Percentiles rank a stretch among this genome's conserved stretches.
These are phyloP conservation scores for Toxostoma redivivum DNA, from an alignment of 2,113 vertebrate genomes.

Conservation along the genomic window DNA sequence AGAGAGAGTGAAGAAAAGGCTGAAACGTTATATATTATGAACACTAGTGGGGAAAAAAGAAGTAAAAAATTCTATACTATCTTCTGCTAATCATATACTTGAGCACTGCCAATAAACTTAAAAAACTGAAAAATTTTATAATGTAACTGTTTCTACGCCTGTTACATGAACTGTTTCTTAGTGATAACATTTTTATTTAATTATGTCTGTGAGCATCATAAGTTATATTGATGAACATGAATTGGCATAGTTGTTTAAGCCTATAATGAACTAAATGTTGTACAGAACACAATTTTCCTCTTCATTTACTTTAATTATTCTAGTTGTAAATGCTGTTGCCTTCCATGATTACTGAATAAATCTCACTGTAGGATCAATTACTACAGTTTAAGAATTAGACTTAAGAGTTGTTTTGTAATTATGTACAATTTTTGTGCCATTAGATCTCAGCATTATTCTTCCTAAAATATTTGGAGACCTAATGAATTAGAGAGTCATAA, in stretches of 20 bases:
- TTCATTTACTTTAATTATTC: slow-evolving; percentile 76
- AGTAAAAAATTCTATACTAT: neutral
- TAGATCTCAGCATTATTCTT: slow-evolving; percentile 37
- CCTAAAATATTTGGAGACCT: slow-evolving; percentile 32
- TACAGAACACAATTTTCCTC: slow-evolving; percentile 72
- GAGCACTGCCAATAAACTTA: neutral
- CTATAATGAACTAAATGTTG: slow-evolving; percentile 70
- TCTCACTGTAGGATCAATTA: slow-evolving; percentile 67
- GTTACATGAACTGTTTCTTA: slow-evolving; percentile 31
- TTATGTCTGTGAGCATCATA: slow-evolving; percentile 61
- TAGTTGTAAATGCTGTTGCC: slow-evolving; percentile 61
- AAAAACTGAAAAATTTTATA: neutral
- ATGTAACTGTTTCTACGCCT: slow-evolving; percentile 26
- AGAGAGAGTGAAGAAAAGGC: neutral
- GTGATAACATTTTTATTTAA: slow-evolving; percentile 67
- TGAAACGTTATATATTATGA: neutral
- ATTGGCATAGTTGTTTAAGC: slow-evolving; percentile 61
- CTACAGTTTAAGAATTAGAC: slow-evolving; percentile 54
- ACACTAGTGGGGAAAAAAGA: neutral
- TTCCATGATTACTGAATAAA: slow-evolving; percentile 63
- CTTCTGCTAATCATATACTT: neutral
- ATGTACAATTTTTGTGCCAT: neutral
- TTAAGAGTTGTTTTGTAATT: slow-evolving; percentile 58
- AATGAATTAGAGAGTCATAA: neutral
- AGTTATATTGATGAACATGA: slow-evolving; percentile 64